These are phyloP conservation scores for Leptonema lineaticorne DNA, from an alignment of 1,140 invertebrate species.

Conservation along the genomic window DNA sequence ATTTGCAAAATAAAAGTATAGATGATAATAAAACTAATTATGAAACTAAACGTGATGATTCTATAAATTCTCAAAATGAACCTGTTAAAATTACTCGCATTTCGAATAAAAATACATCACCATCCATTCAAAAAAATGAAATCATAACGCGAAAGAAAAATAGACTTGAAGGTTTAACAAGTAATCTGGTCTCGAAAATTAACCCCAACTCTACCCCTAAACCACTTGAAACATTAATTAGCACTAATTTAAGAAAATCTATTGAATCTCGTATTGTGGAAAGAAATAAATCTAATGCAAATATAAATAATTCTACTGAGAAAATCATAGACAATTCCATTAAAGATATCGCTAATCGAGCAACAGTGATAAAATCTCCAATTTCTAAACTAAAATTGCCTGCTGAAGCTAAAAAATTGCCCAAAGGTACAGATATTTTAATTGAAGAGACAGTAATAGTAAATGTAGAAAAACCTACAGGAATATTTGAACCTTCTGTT, in stretches of 20 bases:
- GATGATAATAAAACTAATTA: conserved; percentile 41
- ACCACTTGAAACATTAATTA: conserved; percentile 54
- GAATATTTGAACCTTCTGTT: conserved; percentile 64
- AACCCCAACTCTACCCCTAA: conserved; percentile 55
- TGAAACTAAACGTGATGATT: conserved; percentile 34
- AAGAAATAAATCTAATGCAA: conserved; percentile 48
- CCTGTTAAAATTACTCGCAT: conserved; percentile 48
- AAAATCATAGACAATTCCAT: conserved; percentile 45
- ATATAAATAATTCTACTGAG: conserved; percentile 42
- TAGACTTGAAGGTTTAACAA: conserved; percentile 59
- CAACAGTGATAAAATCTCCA: conserved; percentile 58
- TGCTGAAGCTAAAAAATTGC: conserved; percentile 51
- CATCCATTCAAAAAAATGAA: conserved; percentile 54
- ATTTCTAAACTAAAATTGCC: conserved; percentile 53
- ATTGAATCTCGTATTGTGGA: conserved; percentile 56
- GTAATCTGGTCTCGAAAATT: conserved; percentile 57
- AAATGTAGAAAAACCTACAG: conserved; percentile 59
- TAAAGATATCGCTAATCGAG: conserved; percentile 51
- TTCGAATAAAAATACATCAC: conserved; percentile 52
- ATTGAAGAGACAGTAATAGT: conserved; percentile 49
- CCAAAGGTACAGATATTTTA: conserved; percentile 46
- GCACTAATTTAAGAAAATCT: conserved; percentile 56
- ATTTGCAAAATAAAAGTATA: conserved; percentile 42
- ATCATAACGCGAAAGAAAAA: conserved; percentile 60
- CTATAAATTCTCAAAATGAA: conserved; percentile 41